Conservation (phyloP, 1,140 invertebrate species). For the Leucophenga varia region DNA sequence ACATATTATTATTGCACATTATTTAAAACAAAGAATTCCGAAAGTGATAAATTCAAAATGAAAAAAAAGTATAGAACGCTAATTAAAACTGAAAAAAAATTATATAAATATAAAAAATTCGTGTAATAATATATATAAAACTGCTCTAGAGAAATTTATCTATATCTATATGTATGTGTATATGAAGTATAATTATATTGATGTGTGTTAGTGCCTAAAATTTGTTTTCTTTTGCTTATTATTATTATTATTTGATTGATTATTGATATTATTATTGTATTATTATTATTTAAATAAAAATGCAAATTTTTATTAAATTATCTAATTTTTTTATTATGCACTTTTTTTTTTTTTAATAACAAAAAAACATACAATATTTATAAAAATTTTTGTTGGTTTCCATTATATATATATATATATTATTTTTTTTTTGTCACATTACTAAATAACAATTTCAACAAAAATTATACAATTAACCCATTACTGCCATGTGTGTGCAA, state of each 20-base stretch:
- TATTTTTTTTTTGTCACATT: slow-evolving; percentile 2
- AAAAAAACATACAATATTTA: slow-evolving; percentile 20
- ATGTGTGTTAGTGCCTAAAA: slow-evolving; percentile 32
- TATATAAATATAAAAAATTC: no score
- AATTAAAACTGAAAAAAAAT: no score
- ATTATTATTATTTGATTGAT: no score
- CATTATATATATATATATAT: slow-evolving; percentile 7
- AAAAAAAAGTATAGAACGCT: slow-evolving; percentile 2
- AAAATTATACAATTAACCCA: slow-evolving; percentile 23
- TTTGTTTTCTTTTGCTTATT: not conserved
- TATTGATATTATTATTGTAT: no score
- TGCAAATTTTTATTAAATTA: not conserved
- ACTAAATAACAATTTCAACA: slow-evolving; percentile 30
- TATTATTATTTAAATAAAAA: not conserved
- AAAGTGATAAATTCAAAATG: no score
- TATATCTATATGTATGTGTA: slow-evolving; percentile 3
- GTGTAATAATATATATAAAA: no score
- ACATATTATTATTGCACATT: slow-evolving; percentile 47
- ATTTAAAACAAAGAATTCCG: no score
- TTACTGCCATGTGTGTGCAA: slow-evolving; percentile 17
- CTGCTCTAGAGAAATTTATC: slow-evolving; percentile 34
- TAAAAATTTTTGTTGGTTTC: no score
- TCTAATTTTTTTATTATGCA: not conserved
- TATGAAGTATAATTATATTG: slow-evolving; percentile 42
- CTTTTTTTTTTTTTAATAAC: not conserved